Conservation (phyloP, 2,888 invertebrate genomes). For the Bombylius major region DNA sequence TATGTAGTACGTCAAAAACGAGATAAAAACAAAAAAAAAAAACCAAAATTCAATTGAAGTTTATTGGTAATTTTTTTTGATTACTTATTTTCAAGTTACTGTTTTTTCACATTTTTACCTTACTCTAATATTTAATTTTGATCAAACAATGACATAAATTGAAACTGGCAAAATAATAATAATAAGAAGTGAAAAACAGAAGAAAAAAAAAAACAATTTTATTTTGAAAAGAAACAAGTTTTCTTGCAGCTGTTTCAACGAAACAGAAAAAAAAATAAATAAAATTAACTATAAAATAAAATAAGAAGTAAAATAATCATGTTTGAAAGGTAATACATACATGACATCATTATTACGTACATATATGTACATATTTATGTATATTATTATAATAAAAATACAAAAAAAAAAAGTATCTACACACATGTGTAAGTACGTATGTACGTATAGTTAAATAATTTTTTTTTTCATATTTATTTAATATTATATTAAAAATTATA, state of each 20-base stretch:
- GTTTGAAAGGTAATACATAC: background rate
- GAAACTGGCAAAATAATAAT: background rate
- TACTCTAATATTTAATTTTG: background rate
- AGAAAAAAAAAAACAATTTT: background rate
- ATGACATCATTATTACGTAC: background rate
- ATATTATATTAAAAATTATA: no score
- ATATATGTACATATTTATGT: no score
- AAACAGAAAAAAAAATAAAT: no score
- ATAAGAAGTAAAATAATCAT: background rate
- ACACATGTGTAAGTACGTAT: background rate
- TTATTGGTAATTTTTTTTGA: background rate
- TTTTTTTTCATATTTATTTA: background rate
- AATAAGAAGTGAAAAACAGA: background rate
- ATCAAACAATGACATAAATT: conserved; percentile 2
- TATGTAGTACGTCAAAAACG: no score
- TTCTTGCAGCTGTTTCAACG: background rate
- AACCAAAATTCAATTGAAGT: no score
- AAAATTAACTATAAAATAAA: no score
- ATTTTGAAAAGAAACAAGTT: background rate
- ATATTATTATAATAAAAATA: no score
- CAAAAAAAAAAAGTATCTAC: no score
- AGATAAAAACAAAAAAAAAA: no score
- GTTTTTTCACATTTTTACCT: background rate
- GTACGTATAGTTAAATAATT: background rate
- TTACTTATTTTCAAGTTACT: background rate